These are phyloP conservation scores for Mormyrops attenuatus DNA, from an alignment of 2,797 vertebrate genomes.

Conservation along the genomic window DNA sequence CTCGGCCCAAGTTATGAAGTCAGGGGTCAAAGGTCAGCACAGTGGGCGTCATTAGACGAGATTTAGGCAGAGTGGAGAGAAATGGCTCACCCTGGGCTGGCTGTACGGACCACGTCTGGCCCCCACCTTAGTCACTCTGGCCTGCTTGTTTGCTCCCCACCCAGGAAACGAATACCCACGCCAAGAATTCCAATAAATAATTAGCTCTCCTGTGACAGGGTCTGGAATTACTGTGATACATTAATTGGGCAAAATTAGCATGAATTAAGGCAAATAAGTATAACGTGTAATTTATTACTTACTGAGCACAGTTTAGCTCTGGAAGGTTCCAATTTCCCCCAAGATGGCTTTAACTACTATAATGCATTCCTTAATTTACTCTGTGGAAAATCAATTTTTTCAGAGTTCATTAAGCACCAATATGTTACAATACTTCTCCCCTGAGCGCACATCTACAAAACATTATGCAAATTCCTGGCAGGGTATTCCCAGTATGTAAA, in stretches of 20 bases:
- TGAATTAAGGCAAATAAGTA: constrained; percentile 99
- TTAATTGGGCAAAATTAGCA: constrained; percentile 99
- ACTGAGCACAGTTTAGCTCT: constrained; percentile 94
- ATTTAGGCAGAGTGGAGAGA: constrained; percentile 35
- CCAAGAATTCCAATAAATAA: constrained; percentile 91
- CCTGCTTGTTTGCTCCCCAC: constrained; percentile 82
- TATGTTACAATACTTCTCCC: constrained; percentile 99
- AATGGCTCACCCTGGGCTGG: constrained; percentile 45
- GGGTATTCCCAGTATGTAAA: constrained; percentile 94
- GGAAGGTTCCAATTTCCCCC: constrained; percentile 97
- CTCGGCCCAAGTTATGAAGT: background rate
- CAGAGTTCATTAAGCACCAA: constrained; percentile 99
- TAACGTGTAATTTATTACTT: constrained; percentile 99
- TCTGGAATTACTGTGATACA: constrained; percentile 97
- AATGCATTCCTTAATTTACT: constrained; percentile 99
- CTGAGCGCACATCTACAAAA: constrained; percentile 86
- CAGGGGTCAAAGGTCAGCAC: constrained; percentile 6
- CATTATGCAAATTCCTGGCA: constrained; percentile 95
- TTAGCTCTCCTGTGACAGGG: constrained; percentile 97
- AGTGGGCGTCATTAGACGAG: background rate
- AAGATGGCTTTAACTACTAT: constrained; percentile 99
- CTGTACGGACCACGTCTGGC: constrained; percentile 30
- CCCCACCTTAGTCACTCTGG: constrained; percentile 58
- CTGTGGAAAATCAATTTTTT: constrained; percentile 99
- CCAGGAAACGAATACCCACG: constrained; percentile 72